Evolutionary conservation across 2,113 vertebrate genomes (phyloP).

Genomic region (Pipa parva): DNA sequence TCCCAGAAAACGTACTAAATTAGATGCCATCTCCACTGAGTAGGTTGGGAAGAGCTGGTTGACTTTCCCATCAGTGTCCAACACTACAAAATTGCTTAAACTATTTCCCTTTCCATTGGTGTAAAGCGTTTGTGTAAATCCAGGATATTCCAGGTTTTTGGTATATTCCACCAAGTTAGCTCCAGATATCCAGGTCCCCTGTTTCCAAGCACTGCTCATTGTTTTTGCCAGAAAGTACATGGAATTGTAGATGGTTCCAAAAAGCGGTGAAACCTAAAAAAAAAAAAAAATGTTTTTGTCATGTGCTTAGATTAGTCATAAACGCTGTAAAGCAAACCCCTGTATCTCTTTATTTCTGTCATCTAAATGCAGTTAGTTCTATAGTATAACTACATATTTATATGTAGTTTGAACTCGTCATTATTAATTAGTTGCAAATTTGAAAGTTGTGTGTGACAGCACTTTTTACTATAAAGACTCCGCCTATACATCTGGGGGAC

Average conservation of each 20-base stretch:
- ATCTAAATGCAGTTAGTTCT: no score
- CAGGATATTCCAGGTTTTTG: conserved; percentile 68
- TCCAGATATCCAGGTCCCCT: conserved; percentile 56
- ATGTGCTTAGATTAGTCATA: no score
- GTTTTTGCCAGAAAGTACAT: conserved; percentile 77
- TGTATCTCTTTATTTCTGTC: no score
- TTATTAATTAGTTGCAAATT: no score
- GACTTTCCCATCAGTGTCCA: conserved; percentile 72
- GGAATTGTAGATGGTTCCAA: conserved; percentile 87
- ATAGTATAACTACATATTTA: no score
- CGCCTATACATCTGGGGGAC: no score
- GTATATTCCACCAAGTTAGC: conserved; percentile 63
- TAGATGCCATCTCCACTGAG: conserved; percentile 59
- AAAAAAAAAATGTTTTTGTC: no score
- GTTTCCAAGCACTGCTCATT: conserved; percentile 62
- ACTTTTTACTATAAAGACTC: no score
- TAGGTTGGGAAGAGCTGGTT: conserved; percentile 71
- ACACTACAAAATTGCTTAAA: conserved; percentile 68
- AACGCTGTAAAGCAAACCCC: no score
- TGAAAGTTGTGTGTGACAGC: no score
- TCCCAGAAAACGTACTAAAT: conserved; percentile 58
- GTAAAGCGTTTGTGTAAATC: conserved; percentile 75
- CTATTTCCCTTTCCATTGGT: conserved; percentile 65
- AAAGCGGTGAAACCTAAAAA: conserved; percentile 79
- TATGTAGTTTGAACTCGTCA: no score